phyloP scores from a whole-genome alignment of 2,888 invertebrate species.

The Nomada fabriciana region DNA sequence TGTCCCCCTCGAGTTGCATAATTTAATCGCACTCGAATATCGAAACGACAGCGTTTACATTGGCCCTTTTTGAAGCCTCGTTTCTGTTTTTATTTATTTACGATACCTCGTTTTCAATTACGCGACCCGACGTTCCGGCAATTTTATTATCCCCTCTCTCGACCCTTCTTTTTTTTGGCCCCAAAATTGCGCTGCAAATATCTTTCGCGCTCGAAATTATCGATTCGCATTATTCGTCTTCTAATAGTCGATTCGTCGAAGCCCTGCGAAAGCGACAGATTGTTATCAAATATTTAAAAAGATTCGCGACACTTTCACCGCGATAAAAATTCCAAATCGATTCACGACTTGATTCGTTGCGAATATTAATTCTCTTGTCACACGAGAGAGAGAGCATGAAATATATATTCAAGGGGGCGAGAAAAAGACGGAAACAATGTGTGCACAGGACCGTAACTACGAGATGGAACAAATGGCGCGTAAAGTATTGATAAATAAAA shows the following conservation, averaged over 20 bases:
- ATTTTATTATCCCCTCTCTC: background rate
- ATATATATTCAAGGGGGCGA: too few species aligned
- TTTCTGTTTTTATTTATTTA: slow-evolving; percentile 2
- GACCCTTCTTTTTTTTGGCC: background rate
- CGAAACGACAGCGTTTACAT: background rate
- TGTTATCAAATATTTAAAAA: too few species aligned
- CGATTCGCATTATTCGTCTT: background rate
- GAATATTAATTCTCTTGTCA: too few species aligned
- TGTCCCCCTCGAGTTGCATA: background rate
- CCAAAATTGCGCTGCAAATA: background rate
- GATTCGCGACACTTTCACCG: too few species aligned
- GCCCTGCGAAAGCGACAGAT: too few species aligned
- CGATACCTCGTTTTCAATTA: background rate
- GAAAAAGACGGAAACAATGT: too few species aligned
- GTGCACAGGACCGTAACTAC: too few species aligned
- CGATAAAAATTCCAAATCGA: too few species aligned
- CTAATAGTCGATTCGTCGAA: background rate
- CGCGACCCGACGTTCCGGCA: background rate
- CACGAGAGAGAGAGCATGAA: too few species aligned
- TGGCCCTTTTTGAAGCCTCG: background rate
- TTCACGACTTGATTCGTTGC: too few species aligned
- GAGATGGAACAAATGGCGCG: too few species aligned
- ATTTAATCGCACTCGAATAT: slow-evolving; percentile 3
- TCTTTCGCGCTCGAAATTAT: slow-evolving; percentile 1
- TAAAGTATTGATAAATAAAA: background rate